Evolutionary conservation across 2,888 invertebrate species (phyloP).

Genomic region (Coremacera marginata): DNA sequence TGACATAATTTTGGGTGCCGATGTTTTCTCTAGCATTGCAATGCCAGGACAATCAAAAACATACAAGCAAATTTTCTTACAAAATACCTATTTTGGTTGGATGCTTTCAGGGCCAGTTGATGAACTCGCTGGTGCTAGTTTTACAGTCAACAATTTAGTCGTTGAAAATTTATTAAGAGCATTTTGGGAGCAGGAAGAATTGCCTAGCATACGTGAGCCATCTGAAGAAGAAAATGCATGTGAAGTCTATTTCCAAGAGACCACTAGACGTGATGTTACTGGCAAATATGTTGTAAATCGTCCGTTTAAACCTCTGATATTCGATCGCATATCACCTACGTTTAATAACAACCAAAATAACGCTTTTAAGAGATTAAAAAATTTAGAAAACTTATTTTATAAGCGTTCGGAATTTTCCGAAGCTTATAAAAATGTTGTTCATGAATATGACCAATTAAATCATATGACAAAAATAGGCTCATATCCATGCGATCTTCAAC

Average conservation of each 20-base stretch:
- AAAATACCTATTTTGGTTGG: neutral
- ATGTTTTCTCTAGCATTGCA: neutral
- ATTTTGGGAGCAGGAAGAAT: conserved; percentile 39
- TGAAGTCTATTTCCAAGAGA: conserved; percentile 33
- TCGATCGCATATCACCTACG: neutral
- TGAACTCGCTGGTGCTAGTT: too few species aligned
- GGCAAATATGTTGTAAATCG: conserved; percentile 35
- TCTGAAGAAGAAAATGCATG: conserved; percentile 22
- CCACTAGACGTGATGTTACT: conserved; percentile 8
- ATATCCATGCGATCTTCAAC: conserved; percentile 10
- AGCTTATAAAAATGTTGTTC: conserved; percentile 36
- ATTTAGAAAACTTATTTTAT: conserved; percentile 23
- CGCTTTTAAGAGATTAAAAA: conserved; percentile 26
- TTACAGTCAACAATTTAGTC: too few species aligned
- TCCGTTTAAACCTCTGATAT: conserved; percentile 26
- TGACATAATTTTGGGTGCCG: neutral
- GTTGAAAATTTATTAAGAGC: too few species aligned
- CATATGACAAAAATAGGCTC: conserved; percentile 38
- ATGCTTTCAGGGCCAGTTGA: conserved; percentile 35
- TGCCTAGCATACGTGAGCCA: neutral
- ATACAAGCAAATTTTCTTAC: neutral
- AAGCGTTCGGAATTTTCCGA: conserved; percentile 20
- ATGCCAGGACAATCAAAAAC: neutral
- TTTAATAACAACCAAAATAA: conserved; percentile 8
- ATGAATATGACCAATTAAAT: conserved; percentile 34